These are phyloP conservation scores for Heteropelma amictum DNA, from an alignment of 2,888 invertebrate genomes.

Conservation along the genomic window DNA sequence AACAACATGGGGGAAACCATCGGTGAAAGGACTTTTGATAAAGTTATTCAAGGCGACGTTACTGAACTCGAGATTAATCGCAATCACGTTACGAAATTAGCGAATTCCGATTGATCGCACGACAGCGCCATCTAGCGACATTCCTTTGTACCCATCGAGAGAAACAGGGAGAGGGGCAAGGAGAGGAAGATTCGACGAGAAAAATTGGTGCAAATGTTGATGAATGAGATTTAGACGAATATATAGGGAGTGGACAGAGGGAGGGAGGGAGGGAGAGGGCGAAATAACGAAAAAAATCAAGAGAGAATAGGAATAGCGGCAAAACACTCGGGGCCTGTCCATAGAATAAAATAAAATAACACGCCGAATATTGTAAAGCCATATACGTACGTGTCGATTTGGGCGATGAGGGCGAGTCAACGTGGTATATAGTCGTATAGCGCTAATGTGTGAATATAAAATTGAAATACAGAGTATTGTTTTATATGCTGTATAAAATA, in stretches of 20 bases:
- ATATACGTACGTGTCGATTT: constrained; percentile 55
- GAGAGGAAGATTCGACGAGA: constrained; percentile 60
- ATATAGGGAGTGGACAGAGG: neutral
- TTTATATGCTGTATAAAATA: constrained; percentile 78
- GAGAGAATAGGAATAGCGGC: constrained; percentile 61
- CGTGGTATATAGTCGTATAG: constrained; percentile 75
- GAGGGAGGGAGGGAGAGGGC: neutral
- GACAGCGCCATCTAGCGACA: constrained; percentile 52
- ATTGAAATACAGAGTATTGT: constrained; percentile 77
- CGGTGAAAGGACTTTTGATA: constrained; percentile 65
- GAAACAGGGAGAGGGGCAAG: neutral
- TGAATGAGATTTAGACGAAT: neutral
- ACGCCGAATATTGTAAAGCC: constrained; percentile 75
- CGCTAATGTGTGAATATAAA: constrained; percentile 77
- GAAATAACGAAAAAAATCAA: constrained; percentile 23
- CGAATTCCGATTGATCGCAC: constrained; percentile 67
- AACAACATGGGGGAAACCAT: constrained; percentile 27
- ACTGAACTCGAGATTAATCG: constrained; percentile 69
- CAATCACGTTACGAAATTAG: constrained; percentile 64
- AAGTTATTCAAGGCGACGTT: constrained; percentile 67
- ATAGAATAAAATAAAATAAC: constrained; percentile 53
- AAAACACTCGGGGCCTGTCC: constrained; percentile 64
- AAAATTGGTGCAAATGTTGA: neutral
- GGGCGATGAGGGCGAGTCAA: constrained; percentile 57
- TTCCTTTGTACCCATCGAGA: neutral